Percentiles rank a stretch among this genome's conserved stretches.
Conservation (phyloP, 2,888 invertebrate species). For the Hypercompe scribonia region DNA sequence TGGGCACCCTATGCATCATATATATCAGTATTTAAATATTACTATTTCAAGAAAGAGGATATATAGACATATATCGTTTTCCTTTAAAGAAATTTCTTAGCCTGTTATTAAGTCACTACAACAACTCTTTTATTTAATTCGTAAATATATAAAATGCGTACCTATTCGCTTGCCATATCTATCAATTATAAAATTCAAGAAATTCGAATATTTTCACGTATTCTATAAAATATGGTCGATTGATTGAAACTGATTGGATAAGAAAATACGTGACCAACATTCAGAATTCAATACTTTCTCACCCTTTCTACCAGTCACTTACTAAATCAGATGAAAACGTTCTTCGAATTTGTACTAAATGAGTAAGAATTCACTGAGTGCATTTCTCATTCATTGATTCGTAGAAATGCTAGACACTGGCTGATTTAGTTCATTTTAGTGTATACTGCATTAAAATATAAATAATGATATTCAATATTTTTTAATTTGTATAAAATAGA, state of each 20-base stretch:
- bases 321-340: not conserved
- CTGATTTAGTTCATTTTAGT: no score
- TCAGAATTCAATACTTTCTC: not conserved
- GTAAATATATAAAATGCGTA: no score
- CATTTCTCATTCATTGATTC: not conserved
- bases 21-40: no score
- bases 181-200: not conserved
- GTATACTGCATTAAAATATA: no score
- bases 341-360: not conserved
- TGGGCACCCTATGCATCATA: no score
- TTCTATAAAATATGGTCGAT: not conserved
- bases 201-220: not conserved
- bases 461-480: no score
- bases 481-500: no score
- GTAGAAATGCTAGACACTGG: not conserved
- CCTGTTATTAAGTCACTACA: not conserved
- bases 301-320: not conserved
- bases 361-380: not conserved
- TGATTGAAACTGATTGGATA: slow-evolving; percentile 5
- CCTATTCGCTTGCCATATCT: not conserved
- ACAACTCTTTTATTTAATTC: no score
- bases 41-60: no score
- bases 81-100: no score
- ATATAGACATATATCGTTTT: no score
- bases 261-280: slow-evolving; percentile 8